phyloP scores from a whole-genome alignment of 2,888 invertebrate species.

The Euplexia lucipara region DNA sequence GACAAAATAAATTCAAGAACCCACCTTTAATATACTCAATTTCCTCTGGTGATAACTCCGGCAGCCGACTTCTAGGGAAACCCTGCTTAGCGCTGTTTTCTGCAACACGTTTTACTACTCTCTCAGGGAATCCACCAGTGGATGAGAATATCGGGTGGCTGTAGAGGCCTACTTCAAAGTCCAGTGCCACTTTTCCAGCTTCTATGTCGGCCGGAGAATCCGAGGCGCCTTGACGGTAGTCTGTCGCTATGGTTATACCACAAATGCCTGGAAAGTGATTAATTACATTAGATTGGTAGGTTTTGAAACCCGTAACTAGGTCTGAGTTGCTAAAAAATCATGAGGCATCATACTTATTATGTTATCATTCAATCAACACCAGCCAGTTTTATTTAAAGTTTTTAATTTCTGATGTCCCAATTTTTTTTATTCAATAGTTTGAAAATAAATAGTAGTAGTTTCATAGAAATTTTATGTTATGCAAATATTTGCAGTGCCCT shows the following conservation, averaged over 20 bases:
- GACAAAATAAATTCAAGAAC: background rate
- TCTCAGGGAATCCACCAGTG: constrained; percentile 87
- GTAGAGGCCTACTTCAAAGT: constrained; percentile 82
- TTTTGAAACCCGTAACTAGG: no score
- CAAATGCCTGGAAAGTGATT: constrained; percentile 70
- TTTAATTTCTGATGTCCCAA: no score
- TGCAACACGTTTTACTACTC: constrained; percentile 81
- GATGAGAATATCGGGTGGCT: constrained; percentile 86
- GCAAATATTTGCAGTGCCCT: no score
- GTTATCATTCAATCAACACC: no score
- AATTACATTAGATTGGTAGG: no score
- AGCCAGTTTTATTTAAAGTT: no score
- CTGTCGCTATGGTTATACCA: constrained; percentile 82
- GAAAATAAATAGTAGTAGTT: no score
- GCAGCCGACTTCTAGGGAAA: constrained; percentile 83
- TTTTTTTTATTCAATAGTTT: no score
- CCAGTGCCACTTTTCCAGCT: constrained; percentile 74
- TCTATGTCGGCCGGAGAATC: constrained; percentile 75
- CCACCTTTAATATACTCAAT: constrained; percentile 77
- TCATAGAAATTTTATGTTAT: no score
- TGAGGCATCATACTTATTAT: no score
- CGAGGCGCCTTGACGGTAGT: constrained; percentile 75
- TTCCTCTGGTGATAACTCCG: constrained; percentile 84
- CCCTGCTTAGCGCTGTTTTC: constrained; percentile 87
- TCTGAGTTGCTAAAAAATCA: no score